These are phyloP conservation scores for Ivindomyrus marchei DNA, from an alignment of 2,113 vertebrate species.

Conservation along the genomic window DNA sequence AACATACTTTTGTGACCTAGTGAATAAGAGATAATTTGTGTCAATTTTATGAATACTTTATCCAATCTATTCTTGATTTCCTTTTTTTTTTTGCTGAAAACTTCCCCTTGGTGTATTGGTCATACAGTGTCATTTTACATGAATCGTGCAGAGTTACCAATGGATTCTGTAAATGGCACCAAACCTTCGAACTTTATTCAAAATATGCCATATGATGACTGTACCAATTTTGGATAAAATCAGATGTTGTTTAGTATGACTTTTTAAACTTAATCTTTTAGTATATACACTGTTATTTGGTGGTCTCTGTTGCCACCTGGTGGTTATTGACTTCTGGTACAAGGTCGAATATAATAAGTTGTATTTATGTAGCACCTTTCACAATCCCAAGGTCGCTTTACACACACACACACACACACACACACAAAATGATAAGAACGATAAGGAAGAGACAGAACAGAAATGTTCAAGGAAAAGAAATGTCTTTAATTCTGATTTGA, in stretches of 20 bases:
- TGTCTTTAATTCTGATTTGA: background rate
- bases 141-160: background rate
- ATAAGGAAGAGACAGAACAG: background rate
- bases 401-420: too few species aligned
- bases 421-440: too few species aligned
- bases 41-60: background rate
- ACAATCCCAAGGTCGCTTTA: too few species aligned
- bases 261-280: background rate
- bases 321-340: background rate
- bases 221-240: background rate
- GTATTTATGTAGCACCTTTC: too few species aligned
- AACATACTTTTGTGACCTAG: background rate
- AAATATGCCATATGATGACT: background rate
- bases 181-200: background rate
- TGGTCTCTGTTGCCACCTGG: background rate
- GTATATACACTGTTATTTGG: background rate
- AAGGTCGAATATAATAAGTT: background rate
- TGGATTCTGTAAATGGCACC: background rate
- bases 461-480: background rate
- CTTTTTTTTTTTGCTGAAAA: background rate
- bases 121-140: background rate
- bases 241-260: background rate
- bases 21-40: background rate
- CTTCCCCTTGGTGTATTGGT: background rate
- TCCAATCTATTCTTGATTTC: background rate